A percentile compares a stretch with the other conserved stretches of the same genome.
Conservation (phyloP, 2,888 invertebrate genomes). For the Drosophila incognita region DNA sequence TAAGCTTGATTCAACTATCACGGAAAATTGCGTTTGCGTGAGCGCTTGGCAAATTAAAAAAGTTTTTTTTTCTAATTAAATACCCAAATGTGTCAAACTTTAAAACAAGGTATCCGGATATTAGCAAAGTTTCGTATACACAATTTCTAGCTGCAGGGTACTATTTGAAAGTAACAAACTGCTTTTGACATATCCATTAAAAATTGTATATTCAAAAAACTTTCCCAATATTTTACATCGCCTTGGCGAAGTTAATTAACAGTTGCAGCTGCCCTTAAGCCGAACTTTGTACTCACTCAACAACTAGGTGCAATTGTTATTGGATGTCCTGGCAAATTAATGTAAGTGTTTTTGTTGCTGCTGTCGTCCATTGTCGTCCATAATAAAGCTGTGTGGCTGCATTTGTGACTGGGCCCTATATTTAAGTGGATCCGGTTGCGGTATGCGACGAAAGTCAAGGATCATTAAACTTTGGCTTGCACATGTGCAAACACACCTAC, state of each 20-base stretch:
- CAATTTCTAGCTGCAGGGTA: neutral
- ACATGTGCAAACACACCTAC: slow-evolving; percentile 26
- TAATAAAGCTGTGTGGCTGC: slow-evolving; percentile 1
- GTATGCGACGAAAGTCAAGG: slow-evolving; percentile 62
- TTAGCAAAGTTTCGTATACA: neutral
- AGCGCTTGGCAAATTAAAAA: neutral
- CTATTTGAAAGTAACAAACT: slow-evolving; percentile 5
- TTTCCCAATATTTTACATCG: neutral
- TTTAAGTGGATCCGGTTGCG: slow-evolving; percentile 60
- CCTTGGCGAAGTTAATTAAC: neutral
- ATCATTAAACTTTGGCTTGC: slow-evolving; percentile 71
- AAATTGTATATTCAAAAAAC: slow-evolving; percentile 23
- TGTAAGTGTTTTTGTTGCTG: neutral
- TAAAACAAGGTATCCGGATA: too few species aligned
- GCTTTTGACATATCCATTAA: slow-evolving; percentile 26
- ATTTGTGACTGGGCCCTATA: slow-evolving; percentile 9
- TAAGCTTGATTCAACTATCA: neutral
- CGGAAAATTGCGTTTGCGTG: neutral
- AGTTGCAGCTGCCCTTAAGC: slow-evolving; percentile 4
- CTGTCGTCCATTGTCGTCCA: neutral
- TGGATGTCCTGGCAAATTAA: neutral
- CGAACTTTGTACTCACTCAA: neutral
- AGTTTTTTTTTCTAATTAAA: neutral
- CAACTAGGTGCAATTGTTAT: neutral
- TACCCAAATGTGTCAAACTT: neutral